Evolutionary conservation across 92 coral and sea anemone species (phyloP).

Genomic region (Bergia puertoricense): DNA sequence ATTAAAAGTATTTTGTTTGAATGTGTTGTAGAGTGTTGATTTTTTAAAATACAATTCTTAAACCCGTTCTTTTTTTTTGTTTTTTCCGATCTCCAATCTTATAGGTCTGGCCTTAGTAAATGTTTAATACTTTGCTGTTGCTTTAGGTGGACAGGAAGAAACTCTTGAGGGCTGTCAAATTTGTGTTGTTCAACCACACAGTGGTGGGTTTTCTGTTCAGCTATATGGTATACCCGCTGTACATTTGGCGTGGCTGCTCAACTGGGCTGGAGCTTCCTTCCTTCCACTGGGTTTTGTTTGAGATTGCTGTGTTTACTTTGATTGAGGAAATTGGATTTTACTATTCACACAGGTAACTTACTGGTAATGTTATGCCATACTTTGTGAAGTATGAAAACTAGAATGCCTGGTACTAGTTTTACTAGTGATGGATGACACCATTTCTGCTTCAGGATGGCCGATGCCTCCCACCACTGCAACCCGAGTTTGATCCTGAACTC

Average conservation of each 20-base stretch:
- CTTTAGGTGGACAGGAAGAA: slow-evolving; percentile 80
- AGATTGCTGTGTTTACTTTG: slow-evolving; percentile 78
- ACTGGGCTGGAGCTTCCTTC: slow-evolving; percentile 77
- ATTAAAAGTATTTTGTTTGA: too few species aligned
- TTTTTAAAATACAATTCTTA: too few species aligned
- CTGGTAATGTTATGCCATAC: neutral
- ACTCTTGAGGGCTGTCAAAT: slow-evolving; percentile 65
- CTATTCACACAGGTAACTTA: slow-evolving; percentile 88
- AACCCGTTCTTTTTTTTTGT: too few species aligned
- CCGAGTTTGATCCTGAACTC: too few species aligned
- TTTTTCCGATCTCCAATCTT: too few species aligned
- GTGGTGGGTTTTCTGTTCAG: slow-evolving; percentile 55
- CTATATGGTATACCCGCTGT: slow-evolving; percentile 48
- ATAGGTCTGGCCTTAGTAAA: neutral
- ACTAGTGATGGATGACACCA: too few species aligned
- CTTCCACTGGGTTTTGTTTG: slow-evolving; percentile 96
- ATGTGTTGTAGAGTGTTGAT: too few species aligned
- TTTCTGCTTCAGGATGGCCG: too few species aligned
- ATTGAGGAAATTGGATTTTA: slow-evolving; percentile 92
- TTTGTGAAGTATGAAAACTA: neutral
- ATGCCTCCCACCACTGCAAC: too few species aligned
- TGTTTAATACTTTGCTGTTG: neutral
- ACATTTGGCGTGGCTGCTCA: slow-evolving; percentile 77
- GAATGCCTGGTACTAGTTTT: too few species aligned
- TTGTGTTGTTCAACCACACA: slow-evolving; percentile 88